Evolutionary conservation across 1,140 invertebrate genomes (phyloP).

Genomic region (Andricus grossulariae): DNA sequence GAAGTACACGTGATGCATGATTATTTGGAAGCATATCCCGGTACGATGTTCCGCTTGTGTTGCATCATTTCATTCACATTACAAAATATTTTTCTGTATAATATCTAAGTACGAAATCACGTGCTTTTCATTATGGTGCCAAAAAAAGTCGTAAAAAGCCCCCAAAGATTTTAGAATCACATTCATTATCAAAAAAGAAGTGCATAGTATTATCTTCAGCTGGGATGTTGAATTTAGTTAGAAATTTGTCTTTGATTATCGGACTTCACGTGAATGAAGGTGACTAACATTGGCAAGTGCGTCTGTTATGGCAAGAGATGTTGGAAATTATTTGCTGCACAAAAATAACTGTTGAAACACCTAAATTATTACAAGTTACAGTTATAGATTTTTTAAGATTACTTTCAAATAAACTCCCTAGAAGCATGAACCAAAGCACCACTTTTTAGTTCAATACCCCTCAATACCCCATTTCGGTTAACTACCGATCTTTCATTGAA

Average conservation of each 20-base stretch:
- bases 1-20: neutral
- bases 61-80: neutral
- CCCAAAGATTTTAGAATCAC: neutral
- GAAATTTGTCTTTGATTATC: neutral
- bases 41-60: neutral
- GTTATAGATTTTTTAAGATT: constrained; percentile 29
- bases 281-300: neutral
- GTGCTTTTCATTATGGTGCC: no score
- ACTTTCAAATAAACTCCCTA: constrained; percentile 32
- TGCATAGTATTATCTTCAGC: neutral
- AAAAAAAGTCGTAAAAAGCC: neutral
- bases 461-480: no score
- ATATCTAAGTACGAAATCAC: neutral
- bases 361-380: constrained; percentile 25
- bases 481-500: no score
- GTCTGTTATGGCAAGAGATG: neutral
- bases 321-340: neutral
- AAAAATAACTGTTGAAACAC: neutral
- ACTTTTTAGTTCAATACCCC: neutral
- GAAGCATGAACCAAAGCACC: constrained; percentile 33
- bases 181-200: neutral
- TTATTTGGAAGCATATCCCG: neutral
- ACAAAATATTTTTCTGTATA: neutral
- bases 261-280: neutral
- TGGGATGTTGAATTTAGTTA: neutral